Base-by-base conservation (phyloP, 2,888 invertebrate genomes). In the Drosophila incognita region DNA sequence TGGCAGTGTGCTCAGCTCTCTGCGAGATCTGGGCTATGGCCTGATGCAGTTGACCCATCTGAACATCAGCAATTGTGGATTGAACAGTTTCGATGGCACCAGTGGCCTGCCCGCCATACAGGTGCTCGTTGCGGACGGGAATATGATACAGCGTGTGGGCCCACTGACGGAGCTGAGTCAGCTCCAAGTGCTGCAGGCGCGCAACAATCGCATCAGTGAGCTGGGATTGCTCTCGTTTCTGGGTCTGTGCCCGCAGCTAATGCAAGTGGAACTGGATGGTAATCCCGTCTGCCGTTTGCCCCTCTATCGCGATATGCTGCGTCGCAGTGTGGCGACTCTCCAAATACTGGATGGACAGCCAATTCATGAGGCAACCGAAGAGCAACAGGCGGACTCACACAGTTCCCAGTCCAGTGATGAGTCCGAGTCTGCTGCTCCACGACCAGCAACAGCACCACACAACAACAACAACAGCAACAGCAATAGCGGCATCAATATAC, bases 11-110 rank as follows among this genome's bases (percentile, higher is more conserved):
- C 92, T 96, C 1, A 93, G 94, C 7, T 95, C 96, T 0, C 90
- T 96, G 53, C 93, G 96, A 64, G 96, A 96, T 86, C 94, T 96
- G 27, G 96, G 96, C 27, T 95, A 94, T 76, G 95, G 95, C 31
- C 93, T 96, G 71, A 93, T 94, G 58, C 94, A 95, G 54, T 76
- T 93, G 24, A 90, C 87, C 75, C 90, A 92, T 53, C 89, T 95
- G 58, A 94, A 93, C 83, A 95, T 96, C 8, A 95, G 95, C 81
- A 94, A 95, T 51, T 96, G 96, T 87, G 95, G 95, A 0, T 91
- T 96, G 60, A 94, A 94, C 27, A 95, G 94, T 74, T 93, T 96
- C 74, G 96, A 96, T 83, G 96, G 96, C 10, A 94, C 96, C 8
- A 95, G 95, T 93, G 95, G 95, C 0, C 90, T 96, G 68, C 94